Percentiles rank a stretch among this genome's conserved stretches.
These are phyloP conservation scores for Emmelina monodactyla DNA, from an alignment of 2,888 invertebrate genomes.

Conservation along the genomic window DNA sequence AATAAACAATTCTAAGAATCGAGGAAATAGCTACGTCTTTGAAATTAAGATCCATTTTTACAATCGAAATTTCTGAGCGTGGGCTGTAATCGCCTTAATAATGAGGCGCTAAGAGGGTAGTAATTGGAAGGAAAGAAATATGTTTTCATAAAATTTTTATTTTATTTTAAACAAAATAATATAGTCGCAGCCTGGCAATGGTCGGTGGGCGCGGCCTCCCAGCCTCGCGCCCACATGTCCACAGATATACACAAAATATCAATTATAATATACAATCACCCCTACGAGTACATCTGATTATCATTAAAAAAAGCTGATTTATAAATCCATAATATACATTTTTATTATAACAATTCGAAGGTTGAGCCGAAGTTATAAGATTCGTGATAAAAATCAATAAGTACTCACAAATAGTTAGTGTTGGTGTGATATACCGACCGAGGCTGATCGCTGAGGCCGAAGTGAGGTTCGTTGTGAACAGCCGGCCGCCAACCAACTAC, in stretches of 20 bases:
- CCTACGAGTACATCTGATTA: constrained; percentile 47
- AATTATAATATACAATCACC: constrained; percentile 43
- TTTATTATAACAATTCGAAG: constrained; percentile 34
- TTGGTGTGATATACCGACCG: too few species aligned
- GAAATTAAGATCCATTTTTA: too few species aligned
- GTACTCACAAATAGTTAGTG: constrained; percentile 40
- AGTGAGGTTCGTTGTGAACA: too few species aligned
- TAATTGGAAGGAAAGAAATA: background rate
- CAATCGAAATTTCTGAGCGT: too few species aligned
- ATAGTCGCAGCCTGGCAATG: constrained; percentile 39
- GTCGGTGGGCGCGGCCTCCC: constrained; percentile 2
- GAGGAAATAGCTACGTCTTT: too few species aligned
- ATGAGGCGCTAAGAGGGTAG: too few species aligned
- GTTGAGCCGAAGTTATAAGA: constrained; percentile 22
- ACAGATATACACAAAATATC: constrained; percentile 52
- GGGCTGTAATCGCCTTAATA: too few species aligned
- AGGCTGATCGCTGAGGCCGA: too few species aligned
- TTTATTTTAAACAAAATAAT: constrained; percentile 59
- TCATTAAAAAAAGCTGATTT: constrained; percentile 54
- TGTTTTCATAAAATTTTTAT: constrained; percentile 48
- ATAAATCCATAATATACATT: constrained; percentile 57
- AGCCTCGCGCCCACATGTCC: constrained; percentile 26
- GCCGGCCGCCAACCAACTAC: too few species aligned
- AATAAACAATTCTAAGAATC: too few species aligned
- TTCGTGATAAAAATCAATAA: constrained; percentile 23